phyloP scores from a whole-genome alignment of 2,888 invertebrate species.

The Slavum lentiscoides region DNA sequence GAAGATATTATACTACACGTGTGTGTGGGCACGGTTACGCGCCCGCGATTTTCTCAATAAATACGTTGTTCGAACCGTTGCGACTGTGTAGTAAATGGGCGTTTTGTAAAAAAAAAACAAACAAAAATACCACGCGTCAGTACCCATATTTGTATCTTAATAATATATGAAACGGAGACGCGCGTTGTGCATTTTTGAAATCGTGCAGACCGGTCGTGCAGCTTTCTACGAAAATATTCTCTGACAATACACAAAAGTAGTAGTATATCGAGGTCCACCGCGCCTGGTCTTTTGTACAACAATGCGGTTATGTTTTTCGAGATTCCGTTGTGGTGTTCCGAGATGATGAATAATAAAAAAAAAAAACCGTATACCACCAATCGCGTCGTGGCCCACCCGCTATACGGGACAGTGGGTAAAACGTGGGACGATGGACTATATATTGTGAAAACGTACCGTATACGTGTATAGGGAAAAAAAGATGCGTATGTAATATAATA shows the following conservation, averaged over 20 bases:
- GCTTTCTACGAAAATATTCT: not conserved
- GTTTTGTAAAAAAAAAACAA: not conserved
- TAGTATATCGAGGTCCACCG: not conserved
- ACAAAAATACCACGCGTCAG: too few relatives aligned
- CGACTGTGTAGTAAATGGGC: too few relatives aligned
- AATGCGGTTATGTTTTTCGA: not conserved
- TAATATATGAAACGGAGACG: not conserved
- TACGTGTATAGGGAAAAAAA: too few relatives aligned
- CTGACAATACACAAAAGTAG: not conserved
- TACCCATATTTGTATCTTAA: too few relatives aligned
- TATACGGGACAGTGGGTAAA: not conserved
- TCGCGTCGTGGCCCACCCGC: too few relatives aligned
- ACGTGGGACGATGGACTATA: slow-evolving; percentile 7
- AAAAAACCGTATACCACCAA: not conserved
- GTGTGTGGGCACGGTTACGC: too few relatives aligned
- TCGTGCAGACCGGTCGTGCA: slow-evolving; percentile 22
- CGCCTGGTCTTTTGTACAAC: not conserved
- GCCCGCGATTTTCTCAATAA: too few relatives aligned
- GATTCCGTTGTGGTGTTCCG: not conserved
- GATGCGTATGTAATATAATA: not conserved
- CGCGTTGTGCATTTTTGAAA: slow-evolving; percentile 16
- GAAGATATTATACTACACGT: too few relatives aligned
- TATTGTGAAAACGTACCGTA: slow-evolving; percentile 24
- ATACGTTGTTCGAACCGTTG: too few relatives aligned
- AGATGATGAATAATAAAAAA: too few relatives aligned